These are phyloP conservation scores for Scolopax rusticola DNA, from an alignment of 2,797 vertebrate genomes.

Conservation along the genomic window DNA sequence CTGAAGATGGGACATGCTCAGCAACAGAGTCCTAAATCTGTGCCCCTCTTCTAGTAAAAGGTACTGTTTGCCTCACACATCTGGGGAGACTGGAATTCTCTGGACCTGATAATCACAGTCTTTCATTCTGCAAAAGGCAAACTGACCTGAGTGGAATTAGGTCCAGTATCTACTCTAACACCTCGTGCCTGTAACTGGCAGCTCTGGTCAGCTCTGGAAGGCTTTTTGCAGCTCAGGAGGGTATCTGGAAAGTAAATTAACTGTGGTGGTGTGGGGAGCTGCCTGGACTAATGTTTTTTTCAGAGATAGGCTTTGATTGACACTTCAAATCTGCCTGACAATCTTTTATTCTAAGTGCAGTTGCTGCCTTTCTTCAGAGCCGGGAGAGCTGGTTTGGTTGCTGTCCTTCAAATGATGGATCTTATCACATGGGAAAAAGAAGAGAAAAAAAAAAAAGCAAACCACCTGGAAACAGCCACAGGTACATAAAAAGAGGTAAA, in stretches of 20 bases:
- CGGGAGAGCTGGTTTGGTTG: slow-evolving; percentile 41
- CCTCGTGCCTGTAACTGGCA: background rate
- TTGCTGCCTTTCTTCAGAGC: slow-evolving; percentile 20
- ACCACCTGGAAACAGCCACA: background rate
- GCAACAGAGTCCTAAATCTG: background rate
- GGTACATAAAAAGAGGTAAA: slow-evolving; percentile 40
- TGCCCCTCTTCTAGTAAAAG: background rate
- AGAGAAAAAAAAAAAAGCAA: background rate
- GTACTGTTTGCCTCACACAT: background rate
- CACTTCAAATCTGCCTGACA: slow-evolving; percentile 41
- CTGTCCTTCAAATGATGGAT: slow-evolving; percentile 47
- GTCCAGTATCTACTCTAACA: background rate
- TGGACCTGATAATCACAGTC: background rate
- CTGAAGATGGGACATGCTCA: background rate
- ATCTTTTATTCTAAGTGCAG: slow-evolving; percentile 50
- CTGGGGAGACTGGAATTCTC: background rate
- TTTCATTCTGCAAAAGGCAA: slow-evolving; percentile 3
- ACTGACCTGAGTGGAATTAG: background rate
- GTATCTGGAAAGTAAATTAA: slow-evolving; percentile 43
- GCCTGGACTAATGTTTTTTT: slow-evolving; percentile 36
- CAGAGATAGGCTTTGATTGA: slow-evolving; percentile 58
- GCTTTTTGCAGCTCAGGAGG: slow-evolving; percentile 17
- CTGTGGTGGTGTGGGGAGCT: background rate
- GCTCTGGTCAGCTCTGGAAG: slow-evolving; percentile 4
- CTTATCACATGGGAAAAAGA: background rate